Conservation (phyloP, 2,797 vertebrate genomes). For the Micromesistius poutassou region DNA sequence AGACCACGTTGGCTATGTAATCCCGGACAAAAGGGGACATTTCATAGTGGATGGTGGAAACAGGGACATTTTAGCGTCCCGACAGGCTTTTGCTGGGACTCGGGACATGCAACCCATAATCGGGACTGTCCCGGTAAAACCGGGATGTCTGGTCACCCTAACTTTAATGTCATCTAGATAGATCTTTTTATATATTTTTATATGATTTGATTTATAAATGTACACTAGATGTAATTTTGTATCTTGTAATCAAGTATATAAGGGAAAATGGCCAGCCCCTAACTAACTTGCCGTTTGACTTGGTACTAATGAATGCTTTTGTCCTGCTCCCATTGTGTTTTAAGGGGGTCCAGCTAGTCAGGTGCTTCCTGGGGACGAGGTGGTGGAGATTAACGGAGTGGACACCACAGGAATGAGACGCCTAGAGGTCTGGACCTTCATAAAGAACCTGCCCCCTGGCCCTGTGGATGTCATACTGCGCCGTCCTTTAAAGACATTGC, state of each 20-base stretch:
- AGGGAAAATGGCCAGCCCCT: neutral
- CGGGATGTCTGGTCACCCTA: too few species aligned
- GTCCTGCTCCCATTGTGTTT: neutral
- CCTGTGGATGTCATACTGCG: constrained; percentile 70
- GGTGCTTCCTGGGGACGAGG: constrained; percentile 71
- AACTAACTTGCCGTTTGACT: neutral
- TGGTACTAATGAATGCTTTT: neutral
- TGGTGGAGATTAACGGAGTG: constrained; percentile 68
- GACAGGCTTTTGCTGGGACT: too few species aligned
- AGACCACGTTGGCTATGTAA: too few species aligned
- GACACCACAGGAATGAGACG: constrained; percentile 68
- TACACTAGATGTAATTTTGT: neutral
- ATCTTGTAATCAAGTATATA: neutral
- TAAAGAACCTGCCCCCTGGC: constrained; percentile 69
- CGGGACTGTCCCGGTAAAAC: too few species aligned
- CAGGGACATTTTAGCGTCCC: too few species aligned
- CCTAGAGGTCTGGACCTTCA: constrained; percentile 75
- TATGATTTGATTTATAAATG: neutral
- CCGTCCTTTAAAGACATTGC: constrained; percentile 45
- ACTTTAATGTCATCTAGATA: neutral
- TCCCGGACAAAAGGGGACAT: too few species aligned
- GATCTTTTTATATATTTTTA: neutral
- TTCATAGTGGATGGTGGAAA: too few species aligned
- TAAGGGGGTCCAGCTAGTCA: constrained; percentile 70
- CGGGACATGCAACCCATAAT: too few species aligned